A percentile compares a stretch with the other conserved stretches of the same genome.
Evolutionary conservation across 2,113 vertebrate genomes (phyloP).

Genomic region (Cottus gobio): DNA sequence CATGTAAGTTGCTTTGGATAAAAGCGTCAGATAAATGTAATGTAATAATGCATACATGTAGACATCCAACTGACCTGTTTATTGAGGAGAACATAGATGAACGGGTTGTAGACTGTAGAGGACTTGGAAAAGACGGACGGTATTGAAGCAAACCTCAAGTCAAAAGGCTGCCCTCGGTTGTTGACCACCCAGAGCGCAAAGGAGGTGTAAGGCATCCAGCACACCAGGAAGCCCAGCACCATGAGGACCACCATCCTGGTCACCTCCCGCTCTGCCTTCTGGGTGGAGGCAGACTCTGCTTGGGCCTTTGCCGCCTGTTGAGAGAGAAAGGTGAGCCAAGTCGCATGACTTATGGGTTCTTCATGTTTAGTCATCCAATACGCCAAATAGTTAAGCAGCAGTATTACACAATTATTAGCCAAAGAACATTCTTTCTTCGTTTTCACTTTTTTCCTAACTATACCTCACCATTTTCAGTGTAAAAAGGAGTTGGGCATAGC

Average conservation of each 20-base stretch:
- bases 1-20: no score
- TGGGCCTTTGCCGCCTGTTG: slow-evolving; percentile 82
- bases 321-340: slow-evolving; percentile 29
- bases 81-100: slow-evolving; percentile 84
- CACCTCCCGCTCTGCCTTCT: slow-evolving; percentile 84
- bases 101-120: slow-evolving; percentile 82
- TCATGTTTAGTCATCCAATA: not conserved
- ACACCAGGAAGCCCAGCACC: slow-evolving; percentile 83
- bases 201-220: slow-evolving; percentile 79
- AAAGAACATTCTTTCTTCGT: not conserved
- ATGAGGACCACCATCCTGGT: slow-evolving; percentile 84
- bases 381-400: not conserved
- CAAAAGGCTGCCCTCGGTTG: slow-evolving; percentile 74
- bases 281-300: slow-evolving; percentile 83
- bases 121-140: slow-evolving; percentile 79
- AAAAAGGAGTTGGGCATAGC: slow-evolving; percentile 80
- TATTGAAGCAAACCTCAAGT: slow-evolving; percentile 75
- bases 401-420: no score
- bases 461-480: slow-evolving; percentile 80
- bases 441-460: not conserved
- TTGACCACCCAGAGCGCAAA: slow-evolving; percentile 83
- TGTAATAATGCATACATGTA: no score
- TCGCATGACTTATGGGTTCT: not conserved
- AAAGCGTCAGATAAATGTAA: no score
- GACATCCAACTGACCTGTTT: slow-evolving; percentile 83